Conservation (phyloP, 2,888 invertebrate genomes). For the Oscheius sp. region DNA sequence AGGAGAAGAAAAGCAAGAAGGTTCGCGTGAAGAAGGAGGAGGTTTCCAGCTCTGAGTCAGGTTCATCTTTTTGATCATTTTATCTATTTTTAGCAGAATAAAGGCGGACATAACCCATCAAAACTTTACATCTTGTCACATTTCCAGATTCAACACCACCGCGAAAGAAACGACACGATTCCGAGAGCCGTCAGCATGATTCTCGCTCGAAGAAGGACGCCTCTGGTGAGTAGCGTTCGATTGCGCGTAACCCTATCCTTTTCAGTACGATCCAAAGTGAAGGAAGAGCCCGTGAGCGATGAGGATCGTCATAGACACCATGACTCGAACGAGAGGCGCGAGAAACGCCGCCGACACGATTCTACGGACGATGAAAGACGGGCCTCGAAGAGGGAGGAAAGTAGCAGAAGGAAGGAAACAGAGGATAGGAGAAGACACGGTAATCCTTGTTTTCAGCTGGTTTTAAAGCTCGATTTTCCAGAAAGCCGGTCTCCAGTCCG, state of each 20-base stretch:
- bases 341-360: constrained; percentile 1
- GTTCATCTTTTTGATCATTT: background rate
- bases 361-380: background rate
- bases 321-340: background rate
- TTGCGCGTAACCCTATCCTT: background rate
- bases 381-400: background rate
- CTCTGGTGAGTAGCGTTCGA: background rate
- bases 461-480: background rate
- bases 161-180: constrained; percentile 9
- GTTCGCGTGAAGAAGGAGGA: constrained; percentile 14
- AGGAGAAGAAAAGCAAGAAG: constrained; percentile 34
- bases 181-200: background rate
- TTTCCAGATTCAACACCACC: background rate
- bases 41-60: constrained; percentile 11
- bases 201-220: background rate
- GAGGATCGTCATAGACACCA: background rate
- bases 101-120: too few relatives aligned
- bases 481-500: background rate
- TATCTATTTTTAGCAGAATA: background rate
- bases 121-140: too few relatives aligned
- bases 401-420: background rate
- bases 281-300: constrained; percentile 3
- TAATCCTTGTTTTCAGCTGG: background rate
- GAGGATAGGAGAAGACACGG: background rate
- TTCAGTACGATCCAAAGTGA: background rate